Percentiles rank a stretch among this genome's conserved stretches.
Evolutionary conservation across 2,888 invertebrate genomes (phyloP).

Genomic region (Antheraea yamamai): DNA sequence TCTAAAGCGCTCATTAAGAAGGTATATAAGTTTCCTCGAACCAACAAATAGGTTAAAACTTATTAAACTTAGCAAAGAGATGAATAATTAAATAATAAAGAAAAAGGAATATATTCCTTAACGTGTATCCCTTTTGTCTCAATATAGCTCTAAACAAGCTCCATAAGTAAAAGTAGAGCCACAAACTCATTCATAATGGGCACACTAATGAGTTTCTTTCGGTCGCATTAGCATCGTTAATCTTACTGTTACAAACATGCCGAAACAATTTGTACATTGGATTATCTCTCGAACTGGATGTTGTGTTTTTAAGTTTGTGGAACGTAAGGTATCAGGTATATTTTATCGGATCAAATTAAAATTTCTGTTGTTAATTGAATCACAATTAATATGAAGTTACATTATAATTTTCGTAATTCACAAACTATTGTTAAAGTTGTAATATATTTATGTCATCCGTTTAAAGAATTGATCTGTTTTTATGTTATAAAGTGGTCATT

Average conservation of each 20-base stretch:
- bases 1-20: neutral
- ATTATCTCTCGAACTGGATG: slow-evolving; percentile 2
- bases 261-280: neutral
- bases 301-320: slow-evolving; percentile 1
- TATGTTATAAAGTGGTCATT: too few relatives aligned
- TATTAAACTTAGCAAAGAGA: neutral
- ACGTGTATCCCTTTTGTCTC: neutral
- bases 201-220: slow-evolving; percentile 12
- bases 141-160: neutral
- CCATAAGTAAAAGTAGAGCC: neutral
- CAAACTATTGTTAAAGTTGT: too few relatives aligned
- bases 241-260: slow-evolving; percentile 7
- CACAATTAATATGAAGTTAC: neutral
- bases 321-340: neutral
- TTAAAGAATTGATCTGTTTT: too few relatives aligned
- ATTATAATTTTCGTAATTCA: neutral
- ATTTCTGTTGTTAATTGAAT: neutral
- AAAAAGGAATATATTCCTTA: neutral
- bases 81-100: neutral
- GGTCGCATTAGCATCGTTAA: slow-evolving; percentile 11
- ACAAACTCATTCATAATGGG: slow-evolving; percentile 5
- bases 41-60: neutral
- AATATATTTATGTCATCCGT: too few relatives aligned
- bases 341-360: too few relatives aligned
- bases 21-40: neutral